These are phyloP conservation scores for Erebia aethiops DNA, from an alignment of 2,888 invertebrate genomes.

Conservation along the genomic window DNA sequence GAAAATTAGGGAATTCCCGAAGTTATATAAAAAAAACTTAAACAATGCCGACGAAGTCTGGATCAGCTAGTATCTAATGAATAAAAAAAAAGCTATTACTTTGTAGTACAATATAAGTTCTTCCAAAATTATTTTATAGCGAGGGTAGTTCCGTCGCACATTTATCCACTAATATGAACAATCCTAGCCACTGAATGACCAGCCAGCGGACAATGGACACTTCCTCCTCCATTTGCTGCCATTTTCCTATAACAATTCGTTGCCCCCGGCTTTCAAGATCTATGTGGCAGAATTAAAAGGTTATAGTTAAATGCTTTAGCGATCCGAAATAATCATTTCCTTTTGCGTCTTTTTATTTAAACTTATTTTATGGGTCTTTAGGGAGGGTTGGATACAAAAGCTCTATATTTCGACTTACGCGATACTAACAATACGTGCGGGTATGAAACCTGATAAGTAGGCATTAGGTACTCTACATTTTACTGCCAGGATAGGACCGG, in stretches of 20 bases:
- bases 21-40: no score
- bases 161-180: conserved; percentile 44
- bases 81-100: no score
- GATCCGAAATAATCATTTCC: conserved; percentile 67
- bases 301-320: conserved; percentile 55
- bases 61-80: no score
- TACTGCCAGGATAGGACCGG: no score
- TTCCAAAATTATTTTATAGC: conserved; percentile 31
- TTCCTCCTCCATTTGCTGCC: conserved; percentile 46
- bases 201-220: conserved; percentile 41
- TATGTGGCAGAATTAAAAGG: conserved; percentile 53
- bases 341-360: conserved; percentile 35
- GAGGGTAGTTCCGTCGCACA: conserved; percentile 32
- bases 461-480: no score
- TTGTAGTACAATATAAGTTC: conserved; percentile 7
- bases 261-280: conserved; percentile 50
- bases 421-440: no score
- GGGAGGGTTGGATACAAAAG: not conserved
- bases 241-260: conserved; percentile 53
- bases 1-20: no score
- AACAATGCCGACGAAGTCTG: no score
- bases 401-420: not conserved
- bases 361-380: not conserved
- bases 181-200: conserved; percentile 43
- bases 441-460: no score